These are phyloP conservation scores for Drosophila fungiperda DNA, from an alignment of 2,888 invertebrate genomes.

Conservation along the genomic window DNA sequence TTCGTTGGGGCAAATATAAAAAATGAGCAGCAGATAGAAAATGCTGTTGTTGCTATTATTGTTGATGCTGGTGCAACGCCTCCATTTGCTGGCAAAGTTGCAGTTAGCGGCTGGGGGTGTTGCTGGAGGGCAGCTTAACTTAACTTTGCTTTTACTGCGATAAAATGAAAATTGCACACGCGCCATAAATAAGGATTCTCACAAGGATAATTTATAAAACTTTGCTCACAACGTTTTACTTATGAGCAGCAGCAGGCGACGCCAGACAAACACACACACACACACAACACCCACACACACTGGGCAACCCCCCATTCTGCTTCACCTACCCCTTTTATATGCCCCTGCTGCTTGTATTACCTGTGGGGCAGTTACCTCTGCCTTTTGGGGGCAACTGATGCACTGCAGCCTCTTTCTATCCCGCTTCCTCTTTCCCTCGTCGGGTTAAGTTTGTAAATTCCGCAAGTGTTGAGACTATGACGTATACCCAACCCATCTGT, in stretches of 20 bases:
- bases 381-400: conserved; percentile 39
- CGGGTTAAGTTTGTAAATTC: conserved; percentile 70
- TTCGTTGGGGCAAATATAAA: conserved; percentile 74
- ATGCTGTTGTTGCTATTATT: conserved; percentile 38
- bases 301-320: neutral
- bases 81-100: conserved; percentile 63
- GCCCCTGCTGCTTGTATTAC: conserved; percentile 15
- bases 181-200: conserved; percentile 85
- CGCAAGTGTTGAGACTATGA: conserved; percentile 64
- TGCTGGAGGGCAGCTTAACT: conserved; percentile 70
- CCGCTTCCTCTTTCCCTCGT: neutral
- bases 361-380: conserved; percentile 47
- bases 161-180: conserved; percentile 85
- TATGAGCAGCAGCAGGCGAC: conserved; percentile 73
- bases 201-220: conserved; percentile 85
- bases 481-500: conserved; percentile 48
- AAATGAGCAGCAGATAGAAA: conserved; percentile 56
- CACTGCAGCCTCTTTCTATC: conserved; percentile 21
- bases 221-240: conserved; percentile 82
- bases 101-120: conserved; percentile 17
- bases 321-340: neutral
- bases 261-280: conserved; percentile 61
- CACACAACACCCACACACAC: conserved; percentile 3
- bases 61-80: conserved; percentile 68
- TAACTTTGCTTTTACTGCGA: conserved; percentile 84